Base-by-base conservation (phyloP, 2,888 invertebrate genomes). In the Caenorhabditis sulstoni region DNA sequence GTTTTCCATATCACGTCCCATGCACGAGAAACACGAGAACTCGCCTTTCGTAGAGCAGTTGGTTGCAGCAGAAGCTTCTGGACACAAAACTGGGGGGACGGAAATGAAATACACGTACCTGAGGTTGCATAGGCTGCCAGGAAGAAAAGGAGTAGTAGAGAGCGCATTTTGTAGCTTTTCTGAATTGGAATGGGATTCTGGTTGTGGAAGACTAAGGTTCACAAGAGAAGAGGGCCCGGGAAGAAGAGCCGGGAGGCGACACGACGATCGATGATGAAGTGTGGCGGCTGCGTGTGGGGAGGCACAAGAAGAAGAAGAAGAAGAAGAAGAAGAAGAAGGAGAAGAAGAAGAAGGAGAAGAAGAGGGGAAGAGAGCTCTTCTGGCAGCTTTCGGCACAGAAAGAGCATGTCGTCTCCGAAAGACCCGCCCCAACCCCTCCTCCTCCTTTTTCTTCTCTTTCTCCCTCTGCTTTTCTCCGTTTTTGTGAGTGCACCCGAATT, bases 1-100 rank as follows among this genome's bases (percentile, higher is more conserved):
- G 66, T 86, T 85, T 52, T 82, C 82, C 81, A 81, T 49, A 62
- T 87, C 86, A 37, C 87, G 67, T 18, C 87, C 87, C 84, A 87
- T 84, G 64, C 87, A 85, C 1, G 83, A 75, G 45, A 71, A 83
- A 59, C 83, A 83, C 0, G 78, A 67, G 14, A 83, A 61, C 9
- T 71, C 79, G 23, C 79, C 49, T 55, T 73, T 80, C n/a, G 62
- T 59, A 3, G 81, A 67, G 59, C 84, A 86, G 23, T 84, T 84
- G 12, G 77, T 44, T 1, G 49, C 57, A 9, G 66, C 47, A 2
- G 23, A 45, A 3, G 57, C n/a, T 45, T 50, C 68, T 76, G 62
- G 11, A n/a, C n/a, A n/a, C n/a, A n/a, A n/a, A 68, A 61, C 41
- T 29, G 4, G 29, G 7, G 29, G 29, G 2, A 49, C 44, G 20